Percentiles rank a stretch among this genome's conserved stretches.
These are phyloP conservation scores for Euleptes europaea DNA, from an alignment of 2,113 vertebrate genomes.

Conservation along the genomic window DNA sequence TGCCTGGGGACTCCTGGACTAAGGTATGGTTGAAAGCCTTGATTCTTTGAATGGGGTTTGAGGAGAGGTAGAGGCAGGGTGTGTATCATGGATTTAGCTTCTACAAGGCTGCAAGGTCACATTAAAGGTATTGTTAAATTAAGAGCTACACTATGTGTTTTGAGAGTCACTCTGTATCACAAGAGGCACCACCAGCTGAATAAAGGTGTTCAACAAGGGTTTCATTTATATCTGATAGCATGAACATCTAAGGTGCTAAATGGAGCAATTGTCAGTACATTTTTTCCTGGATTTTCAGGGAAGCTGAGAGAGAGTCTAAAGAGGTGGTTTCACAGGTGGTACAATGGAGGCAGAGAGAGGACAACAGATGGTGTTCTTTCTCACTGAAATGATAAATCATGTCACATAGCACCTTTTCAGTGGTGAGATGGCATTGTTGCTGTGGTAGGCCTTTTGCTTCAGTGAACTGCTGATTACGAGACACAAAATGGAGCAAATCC, in stretches of 20 bases:
- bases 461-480: background rate
- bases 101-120: too few relatives aligned
- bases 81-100: too few relatives aligned
- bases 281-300: background rate
- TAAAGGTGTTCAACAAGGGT: background rate
- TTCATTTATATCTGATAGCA: background rate
- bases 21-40: too few relatives aligned
- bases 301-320: background rate
- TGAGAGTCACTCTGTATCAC: background rate
- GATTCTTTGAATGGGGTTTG: too few relatives aligned
- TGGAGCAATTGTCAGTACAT: background rate
- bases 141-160: background rate
- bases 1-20: too few relatives aligned
- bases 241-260: background rate
- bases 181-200: background rate
- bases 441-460: background rate
- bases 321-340: conserved; percentile 24
- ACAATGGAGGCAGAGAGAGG: fast-evolving
- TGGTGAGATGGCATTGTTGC: background rate
- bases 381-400: background rate
- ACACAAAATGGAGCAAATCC: background rate
- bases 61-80: too few relatives aligned
- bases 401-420: background rate
- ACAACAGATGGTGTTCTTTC: conserved; percentile 30
- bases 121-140: background rate